These are phyloP conservation scores for Tretioscincus oriximinensis DNA, from an alignment of 2,113 vertebrate genomes.

Conservation along the genomic window DNA sequence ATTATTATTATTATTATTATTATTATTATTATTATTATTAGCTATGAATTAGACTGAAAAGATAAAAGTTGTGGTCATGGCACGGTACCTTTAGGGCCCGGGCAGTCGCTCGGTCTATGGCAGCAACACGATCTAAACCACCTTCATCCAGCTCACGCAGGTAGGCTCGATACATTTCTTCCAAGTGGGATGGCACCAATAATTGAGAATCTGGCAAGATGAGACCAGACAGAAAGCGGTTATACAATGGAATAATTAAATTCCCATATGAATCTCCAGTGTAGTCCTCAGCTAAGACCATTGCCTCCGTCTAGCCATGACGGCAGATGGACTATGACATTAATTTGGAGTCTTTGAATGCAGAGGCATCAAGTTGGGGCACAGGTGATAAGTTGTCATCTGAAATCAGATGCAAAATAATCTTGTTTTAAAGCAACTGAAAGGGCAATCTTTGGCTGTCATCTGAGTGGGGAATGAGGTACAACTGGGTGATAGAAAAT, in stretches of 20 bases:
- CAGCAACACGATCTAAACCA: conserved; percentile 75
- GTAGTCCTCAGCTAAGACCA: neutral
- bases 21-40: neutral
- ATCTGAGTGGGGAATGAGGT: too few species aligned
- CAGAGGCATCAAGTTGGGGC: neutral
- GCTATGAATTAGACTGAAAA: neutral
- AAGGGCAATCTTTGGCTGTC: neutral
- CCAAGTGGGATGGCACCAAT: conserved; percentile 77
- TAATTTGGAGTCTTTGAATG: neutral
- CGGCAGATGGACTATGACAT: neutral
- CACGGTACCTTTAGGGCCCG: conserved; percentile 75
- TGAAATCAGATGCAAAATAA: neutral
- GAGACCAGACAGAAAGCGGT: too few species aligned
- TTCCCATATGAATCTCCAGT: neutral
- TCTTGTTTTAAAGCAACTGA: neutral
- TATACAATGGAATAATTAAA: neutral
- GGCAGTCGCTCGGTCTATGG: conserved; percentile 76
- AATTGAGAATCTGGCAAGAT: conserved; percentile 79
- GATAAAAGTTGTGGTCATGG: neutral
- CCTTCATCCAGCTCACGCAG: conserved; percentile 80
- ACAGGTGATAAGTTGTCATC: neutral
- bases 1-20: too few species aligned
- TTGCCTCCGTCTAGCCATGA: neutral
- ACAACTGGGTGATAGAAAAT: too few species aligned
- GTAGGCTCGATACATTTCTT: conserved; percentile 84